Percentiles rank a stretch among this genome's conserved stretches.
Evolutionary conservation across 2,797 vertebrate species (phyloP).

Genomic region (Protonibea diacanthus): DNA sequence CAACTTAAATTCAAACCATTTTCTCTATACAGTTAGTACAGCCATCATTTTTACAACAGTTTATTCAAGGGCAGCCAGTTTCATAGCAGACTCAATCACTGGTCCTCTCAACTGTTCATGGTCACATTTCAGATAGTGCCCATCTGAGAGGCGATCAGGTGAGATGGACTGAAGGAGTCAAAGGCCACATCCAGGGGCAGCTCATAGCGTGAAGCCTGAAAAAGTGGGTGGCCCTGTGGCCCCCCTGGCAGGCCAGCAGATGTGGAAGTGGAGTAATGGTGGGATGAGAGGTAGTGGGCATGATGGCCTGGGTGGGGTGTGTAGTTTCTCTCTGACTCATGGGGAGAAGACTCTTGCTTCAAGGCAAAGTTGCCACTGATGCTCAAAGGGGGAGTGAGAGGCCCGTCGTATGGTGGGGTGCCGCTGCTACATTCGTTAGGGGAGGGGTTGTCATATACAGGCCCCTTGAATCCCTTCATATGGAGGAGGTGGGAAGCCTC

Average conservation of each 20-base stretch:
- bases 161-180: conserved; percentile 88
- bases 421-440: conserved; percentile 88
- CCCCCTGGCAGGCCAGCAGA: conserved; percentile 82
- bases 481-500: conserved; percentile 93
- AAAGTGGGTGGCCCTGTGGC: conserved; percentile 88
- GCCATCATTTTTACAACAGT: conserved; percentile 55
- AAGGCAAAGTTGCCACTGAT: conserved; percentile 95
- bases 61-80: conserved; percentile 28
- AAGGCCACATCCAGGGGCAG: conserved; percentile 93
- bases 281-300: conserved; percentile 87
- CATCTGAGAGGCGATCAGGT: conserved; percentile 88
- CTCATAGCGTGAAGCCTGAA: conserved; percentile 90
- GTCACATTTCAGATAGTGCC: conserved; percentile 87
- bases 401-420: conserved; percentile 93
- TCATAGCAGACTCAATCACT: conserved; percentile 18
- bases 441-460: conserved; percentile 88
- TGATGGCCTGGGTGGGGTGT: conserved; percentile 75
- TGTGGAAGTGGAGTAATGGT: conserved; percentile 78
- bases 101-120: conserved; percentile 1
- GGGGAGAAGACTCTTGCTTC: conserved; percentile 93
- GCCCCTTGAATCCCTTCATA: conserved; percentile 92
- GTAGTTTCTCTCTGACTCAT: conserved; percentile 91
- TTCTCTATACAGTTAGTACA: conserved; percentile 51
- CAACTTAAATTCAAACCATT: conserved; percentile 58
- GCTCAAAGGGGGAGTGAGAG: conserved; percentile 95